These are phyloP conservation scores for Cephus sareptanus DNA, from an alignment of 2,888 invertebrate species.

Conservation along the genomic window DNA sequence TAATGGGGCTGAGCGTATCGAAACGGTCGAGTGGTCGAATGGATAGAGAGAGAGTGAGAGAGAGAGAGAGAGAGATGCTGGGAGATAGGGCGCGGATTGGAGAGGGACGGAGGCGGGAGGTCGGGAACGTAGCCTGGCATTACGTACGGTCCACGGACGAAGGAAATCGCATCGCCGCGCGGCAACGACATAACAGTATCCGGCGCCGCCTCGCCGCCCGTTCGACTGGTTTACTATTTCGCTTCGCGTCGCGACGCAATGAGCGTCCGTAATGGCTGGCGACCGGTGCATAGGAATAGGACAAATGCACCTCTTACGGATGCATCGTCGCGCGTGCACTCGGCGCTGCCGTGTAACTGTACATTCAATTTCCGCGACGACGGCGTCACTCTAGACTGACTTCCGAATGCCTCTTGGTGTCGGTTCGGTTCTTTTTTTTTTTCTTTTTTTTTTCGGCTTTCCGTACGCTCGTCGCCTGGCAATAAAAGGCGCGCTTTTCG, in stretches of 20 bases:
- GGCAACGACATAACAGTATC: constrained; percentile 28
- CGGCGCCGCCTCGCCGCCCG: constrained; percentile 10
- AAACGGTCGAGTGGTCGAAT: not conserved
- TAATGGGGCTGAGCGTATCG: not conserved
- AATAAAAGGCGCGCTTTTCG: not conserved
- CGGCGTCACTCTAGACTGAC: not conserved
- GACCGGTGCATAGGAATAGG: constrained; percentile 22
- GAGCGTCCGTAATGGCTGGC: constrained; percentile 23
- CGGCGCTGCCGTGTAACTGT: constrained; percentile 25
- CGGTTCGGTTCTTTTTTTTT: not conserved
- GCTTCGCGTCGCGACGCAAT: constrained; percentile 22
- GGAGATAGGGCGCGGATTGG: not conserved
- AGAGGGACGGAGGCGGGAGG: rapidly evolving
- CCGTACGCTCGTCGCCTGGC: not conserved
- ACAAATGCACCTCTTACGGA: constrained; percentile 7
- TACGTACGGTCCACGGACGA: not conserved
- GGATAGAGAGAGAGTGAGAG: not conserved
- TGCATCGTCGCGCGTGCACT: not conserved
- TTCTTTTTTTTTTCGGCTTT: too few species aligned
- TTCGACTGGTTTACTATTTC: constrained; percentile 27
- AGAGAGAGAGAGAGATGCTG: too few species aligned
- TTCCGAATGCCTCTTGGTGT: not conserved
- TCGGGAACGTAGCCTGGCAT: not conserved
- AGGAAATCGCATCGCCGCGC: constrained; percentile 5
- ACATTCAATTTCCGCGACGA: constrained; percentile 27